These are phyloP conservation scores for Aptenodytes patagonicus DNA, from an alignment of 2,113 vertebrate species.

Conservation along the genomic window DNA sequence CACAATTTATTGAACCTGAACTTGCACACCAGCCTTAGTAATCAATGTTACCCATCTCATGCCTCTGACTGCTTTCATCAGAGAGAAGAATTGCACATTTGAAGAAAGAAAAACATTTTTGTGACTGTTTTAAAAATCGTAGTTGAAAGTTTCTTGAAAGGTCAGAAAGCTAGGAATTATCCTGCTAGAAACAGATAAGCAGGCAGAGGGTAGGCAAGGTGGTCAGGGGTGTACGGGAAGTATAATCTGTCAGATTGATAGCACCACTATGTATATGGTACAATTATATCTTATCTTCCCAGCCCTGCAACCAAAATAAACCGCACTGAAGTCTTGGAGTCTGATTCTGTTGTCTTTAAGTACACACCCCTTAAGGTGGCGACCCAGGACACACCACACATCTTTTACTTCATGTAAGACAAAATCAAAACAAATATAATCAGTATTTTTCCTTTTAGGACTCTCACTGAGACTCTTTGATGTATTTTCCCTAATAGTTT, in stretches of 20 bases:
- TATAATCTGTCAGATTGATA: slow-evolving; percentile 39
- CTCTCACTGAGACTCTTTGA: slow-evolving; percentile 43
- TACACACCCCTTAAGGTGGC: slow-evolving; percentile 48
- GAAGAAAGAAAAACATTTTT: slow-evolving; percentile 39
- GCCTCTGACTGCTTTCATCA: not conserved
- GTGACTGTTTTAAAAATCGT: not conserved
- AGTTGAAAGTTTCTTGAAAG: slow-evolving; percentile 35
- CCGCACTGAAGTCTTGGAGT: slow-evolving; percentile 24
- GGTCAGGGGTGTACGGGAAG: slow-evolving; percentile 2
- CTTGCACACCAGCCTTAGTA: not conserved
- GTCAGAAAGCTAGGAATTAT: slow-evolving; percentile 2
- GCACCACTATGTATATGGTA: slow-evolving; percentile 33
- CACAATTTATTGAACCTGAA: slow-evolving; percentile 20
- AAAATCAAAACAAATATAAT: slow-evolving; percentile 64
- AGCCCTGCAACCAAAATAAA: slow-evolving; percentile 64
- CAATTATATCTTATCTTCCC: slow-evolving; percentile 63
- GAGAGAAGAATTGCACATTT: not conserved
- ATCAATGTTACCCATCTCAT: slow-evolving; percentile 3
- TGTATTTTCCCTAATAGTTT: slow-evolving; percentile 54
- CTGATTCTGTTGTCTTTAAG: slow-evolving; percentile 57
- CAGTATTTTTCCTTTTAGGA: slow-evolving; percentile 61
- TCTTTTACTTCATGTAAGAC: slow-evolving; percentile 57
- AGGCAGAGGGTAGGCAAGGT: slow-evolving; percentile 32
- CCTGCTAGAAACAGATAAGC: slow-evolving; percentile 28
- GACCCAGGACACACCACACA: slow-evolving; percentile 53